Percentiles rank a stretch among this genome's conserved stretches.
Conservation (phyloP, 2,797 vertebrate species). For the Sebastes nivosus region DNA sequence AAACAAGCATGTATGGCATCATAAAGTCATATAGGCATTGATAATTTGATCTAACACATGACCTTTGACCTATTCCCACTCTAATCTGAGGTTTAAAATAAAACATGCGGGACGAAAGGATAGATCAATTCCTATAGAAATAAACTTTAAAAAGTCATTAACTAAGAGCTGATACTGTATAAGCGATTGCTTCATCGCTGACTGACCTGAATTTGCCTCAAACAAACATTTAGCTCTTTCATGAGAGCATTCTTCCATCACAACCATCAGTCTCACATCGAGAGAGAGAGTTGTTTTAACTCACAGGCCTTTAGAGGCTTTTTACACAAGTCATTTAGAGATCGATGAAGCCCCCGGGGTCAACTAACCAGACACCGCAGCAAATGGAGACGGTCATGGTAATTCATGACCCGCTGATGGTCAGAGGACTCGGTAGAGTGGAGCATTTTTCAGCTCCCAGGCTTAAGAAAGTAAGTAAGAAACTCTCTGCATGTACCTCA, state of each 20-base stretch:
- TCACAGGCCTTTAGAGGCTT: not conserved
- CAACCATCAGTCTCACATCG: not conserved
- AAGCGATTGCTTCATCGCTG: not conserved
- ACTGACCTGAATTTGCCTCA: not conserved
- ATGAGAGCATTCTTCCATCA: not conserved
- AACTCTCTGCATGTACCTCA: not conserved
- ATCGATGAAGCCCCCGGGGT: slow-evolving; percentile 12
- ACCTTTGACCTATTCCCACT: not conserved
- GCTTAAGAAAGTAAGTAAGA: not conserved
- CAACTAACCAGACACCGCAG: slow-evolving; percentile 15
- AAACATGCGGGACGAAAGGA: not conserved
- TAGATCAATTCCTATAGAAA: not conserved
- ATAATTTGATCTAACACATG: not conserved
- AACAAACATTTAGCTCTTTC: not conserved
- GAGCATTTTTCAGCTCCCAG: not conserved
- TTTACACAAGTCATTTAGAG: slow-evolving; percentile 6
- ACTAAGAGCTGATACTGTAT: not conserved
- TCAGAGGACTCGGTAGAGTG: not conserved
- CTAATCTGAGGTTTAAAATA: not conserved
- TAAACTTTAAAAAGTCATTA: not conserved
- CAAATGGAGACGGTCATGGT: not conserved
- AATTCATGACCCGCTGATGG: not conserved
- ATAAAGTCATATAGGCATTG: not conserved
- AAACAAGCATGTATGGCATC: not conserved
- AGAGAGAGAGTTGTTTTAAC: not conserved